These are phyloP conservation scores for Mus spicilegus DNA, from an alignment of 2,113 vertebrate species.

Conservation along the genomic window DNA sequence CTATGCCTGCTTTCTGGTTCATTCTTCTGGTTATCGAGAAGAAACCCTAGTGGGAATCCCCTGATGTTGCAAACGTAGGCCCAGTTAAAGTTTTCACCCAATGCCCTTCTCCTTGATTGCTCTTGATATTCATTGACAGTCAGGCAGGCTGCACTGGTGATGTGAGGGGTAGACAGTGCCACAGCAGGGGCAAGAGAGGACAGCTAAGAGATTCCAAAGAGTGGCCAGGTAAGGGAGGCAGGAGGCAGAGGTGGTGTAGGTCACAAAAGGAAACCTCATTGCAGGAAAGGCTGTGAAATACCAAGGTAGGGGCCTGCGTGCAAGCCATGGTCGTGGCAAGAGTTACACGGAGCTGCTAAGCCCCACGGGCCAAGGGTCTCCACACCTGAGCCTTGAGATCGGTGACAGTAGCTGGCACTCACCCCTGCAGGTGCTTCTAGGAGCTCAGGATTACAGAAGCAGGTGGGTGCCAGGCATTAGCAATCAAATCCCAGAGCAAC, in stretches of 20 bases:
- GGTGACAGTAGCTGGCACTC: background rate
- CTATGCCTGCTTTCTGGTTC: background rate
- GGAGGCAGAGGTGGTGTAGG: background rate
- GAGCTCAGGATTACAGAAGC: background rate
- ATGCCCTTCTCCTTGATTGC: background rate
- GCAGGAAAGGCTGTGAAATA: background rate
- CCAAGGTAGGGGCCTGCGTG: too few relatives aligned
- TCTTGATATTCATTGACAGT: background rate
- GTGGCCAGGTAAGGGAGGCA: too few relatives aligned
- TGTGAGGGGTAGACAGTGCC: background rate
- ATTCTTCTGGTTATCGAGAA: background rate
- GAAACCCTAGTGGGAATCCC: background rate
- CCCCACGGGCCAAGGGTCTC: background rate
- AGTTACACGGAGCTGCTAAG: background rate
- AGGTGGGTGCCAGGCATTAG: too few relatives aligned
- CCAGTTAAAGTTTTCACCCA: background rate
- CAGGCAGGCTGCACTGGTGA: background rate
- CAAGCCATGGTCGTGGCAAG: too few relatives aligned
- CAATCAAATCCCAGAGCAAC: background rate
- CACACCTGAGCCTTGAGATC: background rate
- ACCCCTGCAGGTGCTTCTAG: background rate
- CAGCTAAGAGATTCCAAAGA: background rate
- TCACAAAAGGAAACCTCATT: background rate
- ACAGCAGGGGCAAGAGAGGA: background rate
- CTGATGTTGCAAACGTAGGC: background rate